Conservation (phyloP, 2,113 vertebrate species). For the Phaethon lepturus region DNA sequence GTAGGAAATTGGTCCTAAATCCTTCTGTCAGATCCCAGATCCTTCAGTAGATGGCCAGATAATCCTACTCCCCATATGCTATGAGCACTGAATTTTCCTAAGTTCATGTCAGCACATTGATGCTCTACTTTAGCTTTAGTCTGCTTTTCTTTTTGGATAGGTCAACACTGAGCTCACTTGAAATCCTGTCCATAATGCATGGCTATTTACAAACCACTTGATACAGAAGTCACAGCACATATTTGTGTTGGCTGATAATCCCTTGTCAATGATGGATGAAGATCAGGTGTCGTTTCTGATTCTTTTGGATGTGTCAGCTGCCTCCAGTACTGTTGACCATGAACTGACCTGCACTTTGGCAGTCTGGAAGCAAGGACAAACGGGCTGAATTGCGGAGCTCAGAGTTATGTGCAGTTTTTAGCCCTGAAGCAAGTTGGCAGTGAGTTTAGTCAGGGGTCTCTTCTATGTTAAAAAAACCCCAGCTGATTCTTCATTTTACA, state of each 20-base stretch:
- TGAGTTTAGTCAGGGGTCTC: neutral
- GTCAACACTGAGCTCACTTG: neutral
- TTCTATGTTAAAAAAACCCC: neutral
- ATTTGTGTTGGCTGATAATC: slow-evolving; percentile 21
- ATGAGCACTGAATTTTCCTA: neutral
- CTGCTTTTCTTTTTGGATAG: neutral
- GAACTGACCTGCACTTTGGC: slow-evolving; percentile 6
- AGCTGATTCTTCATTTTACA: neutral
- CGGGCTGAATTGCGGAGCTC: neutral
- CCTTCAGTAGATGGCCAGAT: neutral
- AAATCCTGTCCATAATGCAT: neutral
- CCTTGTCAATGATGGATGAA: slow-evolving; percentile 36
- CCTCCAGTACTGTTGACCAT: slow-evolving; percentile 1
- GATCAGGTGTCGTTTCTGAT: slow-evolving; percentile 27
- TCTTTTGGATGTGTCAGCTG: slow-evolving; percentile 38
- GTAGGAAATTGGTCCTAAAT: neutral
- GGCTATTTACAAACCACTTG: neutral
- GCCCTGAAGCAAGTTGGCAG: neutral
- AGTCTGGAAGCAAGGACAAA: slow-evolving; percentile 9
- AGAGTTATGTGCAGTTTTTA: neutral
- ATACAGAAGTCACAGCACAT: slow-evolving; percentile 17
- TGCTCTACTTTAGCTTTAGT: neutral
- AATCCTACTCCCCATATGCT: neutral
- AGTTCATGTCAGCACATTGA: neutral
- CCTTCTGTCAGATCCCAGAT: neutral